Conservation (phyloP, 2,888 invertebrate genomes). For the Macaria notata region DNA sequence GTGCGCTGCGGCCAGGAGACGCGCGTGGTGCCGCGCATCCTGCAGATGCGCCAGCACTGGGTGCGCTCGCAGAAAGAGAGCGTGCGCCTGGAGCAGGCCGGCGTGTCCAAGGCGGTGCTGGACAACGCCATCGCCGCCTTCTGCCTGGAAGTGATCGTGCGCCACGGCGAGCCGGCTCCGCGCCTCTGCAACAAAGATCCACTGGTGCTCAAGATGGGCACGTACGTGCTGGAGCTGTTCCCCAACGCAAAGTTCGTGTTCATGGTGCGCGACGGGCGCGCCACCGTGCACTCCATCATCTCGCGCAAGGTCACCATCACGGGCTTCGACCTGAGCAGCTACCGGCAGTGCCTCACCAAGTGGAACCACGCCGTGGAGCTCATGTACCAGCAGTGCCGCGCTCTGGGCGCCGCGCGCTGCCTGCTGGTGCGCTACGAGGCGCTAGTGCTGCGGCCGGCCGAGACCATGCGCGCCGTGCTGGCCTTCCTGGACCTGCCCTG, state of each 20-base stretch:
- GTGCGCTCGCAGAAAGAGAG: slow-evolving; percentile 96
- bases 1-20: slow-evolving; percentile 99
- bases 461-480: slow-evolving; percentile 94
- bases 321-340: slow-evolving; percentile 96
- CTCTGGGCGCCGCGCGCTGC: slow-evolving; percentile 89
- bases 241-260: slow-evolving; percentile 99
- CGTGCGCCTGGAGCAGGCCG: slow-evolving; percentile 95
- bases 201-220: slow-evolving; percentile 97
- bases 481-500: slow-evolving; percentile 95
- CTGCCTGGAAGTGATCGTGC: slow-evolving; percentile 97
- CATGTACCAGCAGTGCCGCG: slow-evolving; percentile 96
- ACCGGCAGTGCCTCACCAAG: slow-evolving; percentile 96
- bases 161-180: slow-evolving; percentile 97
- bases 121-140: slow-evolving; percentile 98
- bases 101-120: slow-evolving; percentile 94
- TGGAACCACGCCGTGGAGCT: slow-evolving; percentile 98
- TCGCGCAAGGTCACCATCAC: slow-evolving; percentile 93
- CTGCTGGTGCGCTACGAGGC: slow-evolving; percentile 98
- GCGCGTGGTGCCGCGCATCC: slow-evolving; percentile 96
- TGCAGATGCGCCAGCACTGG: slow-evolving; percentile 98
- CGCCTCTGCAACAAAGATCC: slow-evolving; percentile 99
- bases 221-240: slow-evolving; percentile 95
- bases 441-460: slow-evolving; percentile 95
- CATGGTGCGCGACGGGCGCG: slow-evolving; percentile 99
- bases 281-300: slow-evolving; percentile 99